Conservation (phyloP, 2,797 vertebrate genomes). For the Benthosema pterotum region DNA sequence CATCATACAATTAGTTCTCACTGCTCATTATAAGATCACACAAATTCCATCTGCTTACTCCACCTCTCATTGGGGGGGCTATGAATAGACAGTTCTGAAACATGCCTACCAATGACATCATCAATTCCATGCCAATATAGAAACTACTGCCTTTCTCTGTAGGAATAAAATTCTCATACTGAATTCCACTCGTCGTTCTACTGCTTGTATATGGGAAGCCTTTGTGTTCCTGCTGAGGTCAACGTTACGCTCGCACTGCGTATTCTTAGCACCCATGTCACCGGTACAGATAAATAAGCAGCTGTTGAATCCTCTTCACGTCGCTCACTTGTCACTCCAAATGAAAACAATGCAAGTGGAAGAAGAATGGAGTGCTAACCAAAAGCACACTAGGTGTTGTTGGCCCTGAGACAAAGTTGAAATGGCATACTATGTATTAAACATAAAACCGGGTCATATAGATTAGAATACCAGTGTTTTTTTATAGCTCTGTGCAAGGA, state of each 20-base stretch:
- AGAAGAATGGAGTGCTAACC: background rate
- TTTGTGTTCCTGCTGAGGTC: background rate
- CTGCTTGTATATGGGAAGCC: slow-evolving; percentile 13
- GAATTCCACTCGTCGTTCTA: background rate
- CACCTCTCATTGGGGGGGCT: no score
- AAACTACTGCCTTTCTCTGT: background rate
- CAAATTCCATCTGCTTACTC: no score
- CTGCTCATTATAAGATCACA: no score
- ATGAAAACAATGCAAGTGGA: background rate
- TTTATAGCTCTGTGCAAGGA: background rate
- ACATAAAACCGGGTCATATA: background rate
- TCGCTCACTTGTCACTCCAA: background rate
- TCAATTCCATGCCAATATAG: background rate
- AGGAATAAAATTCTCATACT: slow-evolving; percentile 10
- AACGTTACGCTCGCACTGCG: background rate
- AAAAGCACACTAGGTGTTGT: background rate
- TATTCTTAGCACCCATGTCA: slow-evolving; percentile 8
- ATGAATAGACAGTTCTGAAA: no score
- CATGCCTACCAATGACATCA: no score
- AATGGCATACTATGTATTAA: no score
- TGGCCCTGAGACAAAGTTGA: background rate
- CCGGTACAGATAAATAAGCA: background rate
- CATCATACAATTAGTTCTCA: no score
- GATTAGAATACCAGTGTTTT: background rate
- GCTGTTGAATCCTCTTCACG: background rate